Evolutionary conservation across 1,140 invertebrate genomes (phyloP).

Genomic region (Drosophila ohnishii): DNA sequence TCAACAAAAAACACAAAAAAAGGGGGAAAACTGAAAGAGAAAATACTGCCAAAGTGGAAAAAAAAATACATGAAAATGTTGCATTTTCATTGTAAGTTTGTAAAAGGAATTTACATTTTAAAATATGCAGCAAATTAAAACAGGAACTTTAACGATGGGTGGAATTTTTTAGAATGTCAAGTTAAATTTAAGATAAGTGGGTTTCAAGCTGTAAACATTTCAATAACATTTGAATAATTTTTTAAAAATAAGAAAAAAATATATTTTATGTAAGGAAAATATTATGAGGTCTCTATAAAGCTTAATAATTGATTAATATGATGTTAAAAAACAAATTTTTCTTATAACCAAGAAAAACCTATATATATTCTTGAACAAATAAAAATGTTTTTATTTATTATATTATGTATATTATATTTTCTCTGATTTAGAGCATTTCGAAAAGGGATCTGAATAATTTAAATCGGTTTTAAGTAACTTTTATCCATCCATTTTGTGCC

Average conservation of each 20-base stretch:
- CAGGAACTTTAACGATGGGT: slow-evolving; percentile 51
- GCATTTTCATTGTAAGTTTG: slow-evolving; percentile 58
- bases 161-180: slow-evolving; percentile 31
- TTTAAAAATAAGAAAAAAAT: not conserved
- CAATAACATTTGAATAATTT: not conserved
- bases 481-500: slow-evolving; percentile 3
- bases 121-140: slow-evolving; percentile 77
- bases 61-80: slow-evolving; percentile 60
- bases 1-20: not conserved
- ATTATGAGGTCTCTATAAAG: too few relatives aligned
- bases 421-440: not conserved
- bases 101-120: slow-evolving; percentile 66
- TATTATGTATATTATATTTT: not conserved
- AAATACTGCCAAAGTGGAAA: slow-evolving; percentile 21
- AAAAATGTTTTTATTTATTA: too few relatives aligned
- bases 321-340: not conserved
- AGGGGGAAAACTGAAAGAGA: slow-evolving; percentile 18
- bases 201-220: not conserved
- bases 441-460: not conserved
- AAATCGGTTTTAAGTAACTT: slow-evolving; percentile 4
- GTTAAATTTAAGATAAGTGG: slow-evolving; percentile 1
- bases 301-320: too few relatives aligned
- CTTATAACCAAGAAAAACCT: too few relatives aligned
- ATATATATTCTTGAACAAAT: too few relatives aligned
- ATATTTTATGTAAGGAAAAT: not conserved